Base-by-base conservation (phyloP, 2,113 vertebrate genomes). In the Origma solitaria region DNA sequence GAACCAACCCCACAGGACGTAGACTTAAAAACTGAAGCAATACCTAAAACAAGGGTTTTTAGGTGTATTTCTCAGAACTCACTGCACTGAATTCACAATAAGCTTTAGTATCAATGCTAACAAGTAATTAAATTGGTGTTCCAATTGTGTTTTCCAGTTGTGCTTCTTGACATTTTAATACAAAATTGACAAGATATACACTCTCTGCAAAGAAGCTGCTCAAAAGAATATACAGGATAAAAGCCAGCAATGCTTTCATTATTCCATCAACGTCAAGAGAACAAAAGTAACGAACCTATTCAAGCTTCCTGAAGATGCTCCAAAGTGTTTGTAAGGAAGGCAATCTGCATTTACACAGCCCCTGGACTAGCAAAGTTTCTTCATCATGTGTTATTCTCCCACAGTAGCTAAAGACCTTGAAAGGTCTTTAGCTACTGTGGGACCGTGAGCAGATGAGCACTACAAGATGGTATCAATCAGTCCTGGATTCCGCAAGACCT, bases 401-500 rank as follows among this genome's bases (percentile, higher is more conserved):
- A 10, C 6, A 0, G 1, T 24, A 57, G n/a, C 51, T 47, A 13
- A 53, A 53, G 13, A 35, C 9, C 15, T 86, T 37, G 12, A 17
- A 50, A 38, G 62, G 42, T n/a, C n/a, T n/a, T n/a, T n/a, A n/a
- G n/a, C n/a, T n/a, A n/a, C n/a, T n/a, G n/a, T 58, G 86, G 31
- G 44, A 8, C 33, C 77, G 14, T 3, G 18, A 87, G 73, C 58
- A 76, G n/a, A 42, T 69, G 5, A 56, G 47, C 51, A 47, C 50
- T 9, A 28, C 31, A 37, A 37, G n/a, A 57, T 0, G 0, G 16
- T 23, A 88, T 18, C 38, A 11, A 8, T 13, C 3, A 0, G 35
- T 8, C 57, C 44, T 11, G 10, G 6, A 33, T n/a, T 35, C n/a
- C 30, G 45, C 54, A 86, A 44, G 17, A 80, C 25, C n/a, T 3